Conservation (phyloP, 2,113 vertebrate genomes). For the Cygnus atratus region DNA sequence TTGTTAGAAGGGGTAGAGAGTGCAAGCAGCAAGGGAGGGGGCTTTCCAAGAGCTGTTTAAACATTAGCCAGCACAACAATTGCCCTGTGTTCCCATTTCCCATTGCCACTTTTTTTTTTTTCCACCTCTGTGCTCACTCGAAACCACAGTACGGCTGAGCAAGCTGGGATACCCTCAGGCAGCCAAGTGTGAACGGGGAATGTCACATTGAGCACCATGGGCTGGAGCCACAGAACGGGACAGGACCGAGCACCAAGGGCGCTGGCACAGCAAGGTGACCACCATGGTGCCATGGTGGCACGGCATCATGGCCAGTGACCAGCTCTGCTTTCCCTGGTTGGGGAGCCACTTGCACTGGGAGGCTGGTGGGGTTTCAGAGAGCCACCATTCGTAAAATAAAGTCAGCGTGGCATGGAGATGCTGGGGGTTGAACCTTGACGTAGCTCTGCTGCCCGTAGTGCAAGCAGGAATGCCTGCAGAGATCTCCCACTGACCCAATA, state of each 20-base stretch:
- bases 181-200: neutral
- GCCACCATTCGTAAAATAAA: neutral
- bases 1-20: neutral
- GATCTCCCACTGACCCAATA: neutral
- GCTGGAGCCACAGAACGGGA: neutral
- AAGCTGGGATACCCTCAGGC: neutral
- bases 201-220: too few relatives aligned
- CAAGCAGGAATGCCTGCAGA: neutral
- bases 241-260: neutral
- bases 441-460: neutral
- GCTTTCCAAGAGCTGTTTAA: constrained; percentile 10
- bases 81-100: neutral
- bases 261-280: neutral
- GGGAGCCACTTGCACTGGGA: neutral
- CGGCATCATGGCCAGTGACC: neutral
- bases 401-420: neutral
- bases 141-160: neutral
- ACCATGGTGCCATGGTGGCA: neutral
- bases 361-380: neutral
- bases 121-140: neutral
- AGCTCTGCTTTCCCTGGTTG: neutral
- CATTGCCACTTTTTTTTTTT: neutral
- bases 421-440: neutral
- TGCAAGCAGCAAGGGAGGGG: neutral
- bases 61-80: constrained; percentile 39